Evolutionary conservation across 1,140 invertebrate species (phyloP), one percentile per base, ranked within the genome.

Genomic region (Aricia agestis): DNA sequence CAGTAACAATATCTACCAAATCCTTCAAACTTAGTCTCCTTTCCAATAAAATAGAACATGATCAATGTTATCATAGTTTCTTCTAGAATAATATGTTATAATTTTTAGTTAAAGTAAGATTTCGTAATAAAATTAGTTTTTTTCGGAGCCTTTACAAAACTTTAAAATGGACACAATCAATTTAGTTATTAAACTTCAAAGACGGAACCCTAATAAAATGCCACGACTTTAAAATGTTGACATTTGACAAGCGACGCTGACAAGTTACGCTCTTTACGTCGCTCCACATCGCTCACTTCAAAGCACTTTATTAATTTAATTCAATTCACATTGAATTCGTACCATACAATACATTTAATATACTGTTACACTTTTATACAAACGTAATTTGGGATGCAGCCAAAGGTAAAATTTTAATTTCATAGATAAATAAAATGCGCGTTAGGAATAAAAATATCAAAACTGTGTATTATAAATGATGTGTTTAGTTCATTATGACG

Each of bases 181-280:
- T n/a, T n/a, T n/a, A 25, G 25, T 25, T 7, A 13, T 52, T 52
- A 15, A 52, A 52, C 3, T 9, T 52, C 1, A 19, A 10, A 19
- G 59, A 1, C 18, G 59, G 59, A 10, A 63, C 59, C 59, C 59
- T 25, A 63, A 63, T 19, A 18, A 19, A 19, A 19, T 25, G 19
- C 59, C 17, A 15, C 42, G 76, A 70, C 76, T 84, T 82, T 82
- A 82, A 76, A 84, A 79, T 72, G 82, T 82, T 85, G 82, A 83
- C 83, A 78, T 83, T 83, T 91, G 89, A 89, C 86, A 89, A 78
- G 82, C 84, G 85, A 84, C 72, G 76, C 84, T 85, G 86, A 86
- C 82, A 76, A 68, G 74, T 85, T 86, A 85, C 82, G 71, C 17
- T 68, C 74, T 70, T 67, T 70, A 74, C 68, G 19, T 25, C 70